These are phyloP conservation scores for Propithecus perrieri DNA, from an alignment of 2,797 vertebrate genomes.

Conservation along the genomic window DNA sequence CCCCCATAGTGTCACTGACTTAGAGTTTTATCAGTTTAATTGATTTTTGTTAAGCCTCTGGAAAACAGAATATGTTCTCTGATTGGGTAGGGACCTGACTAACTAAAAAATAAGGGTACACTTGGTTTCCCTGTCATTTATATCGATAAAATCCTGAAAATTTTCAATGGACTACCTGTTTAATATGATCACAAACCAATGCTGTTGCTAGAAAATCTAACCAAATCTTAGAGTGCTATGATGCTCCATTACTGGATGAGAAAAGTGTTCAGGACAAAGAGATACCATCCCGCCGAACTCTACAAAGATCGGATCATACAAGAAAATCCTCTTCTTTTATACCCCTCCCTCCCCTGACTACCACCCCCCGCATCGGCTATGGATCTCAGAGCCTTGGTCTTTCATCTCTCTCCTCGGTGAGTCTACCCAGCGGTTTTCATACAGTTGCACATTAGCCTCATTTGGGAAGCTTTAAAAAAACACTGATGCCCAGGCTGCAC, in stretches of 20 bases:
- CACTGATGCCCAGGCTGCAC: background rate
- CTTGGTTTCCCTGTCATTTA: background rate
- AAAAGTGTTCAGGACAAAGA: background rate
- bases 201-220: background rate
- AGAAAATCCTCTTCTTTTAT: background rate
- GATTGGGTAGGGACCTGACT: background rate
- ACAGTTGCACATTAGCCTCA: background rate
- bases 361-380: background rate
- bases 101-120: background rate
- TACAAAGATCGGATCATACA: background rate
- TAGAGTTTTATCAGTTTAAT: background rate
- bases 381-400: background rate
- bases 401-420: background rate
- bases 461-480: background rate
- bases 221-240: background rate
- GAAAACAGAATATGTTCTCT: background rate
- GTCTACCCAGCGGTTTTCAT: background rate
- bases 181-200: background rate
- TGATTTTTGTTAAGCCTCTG: background rate
- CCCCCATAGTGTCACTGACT: too few species aligned
- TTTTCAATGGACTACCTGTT: background rate
- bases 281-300: background rate
- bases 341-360: background rate
- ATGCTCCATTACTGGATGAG: background rate
- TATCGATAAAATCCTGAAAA: background rate